A percentile compares a stretch with the other conserved stretches of the same genome.
These are phyloP conservation scores for Meganola albula DNA, from an alignment of 2,888 invertebrate species.

Conservation along the genomic window DNA sequence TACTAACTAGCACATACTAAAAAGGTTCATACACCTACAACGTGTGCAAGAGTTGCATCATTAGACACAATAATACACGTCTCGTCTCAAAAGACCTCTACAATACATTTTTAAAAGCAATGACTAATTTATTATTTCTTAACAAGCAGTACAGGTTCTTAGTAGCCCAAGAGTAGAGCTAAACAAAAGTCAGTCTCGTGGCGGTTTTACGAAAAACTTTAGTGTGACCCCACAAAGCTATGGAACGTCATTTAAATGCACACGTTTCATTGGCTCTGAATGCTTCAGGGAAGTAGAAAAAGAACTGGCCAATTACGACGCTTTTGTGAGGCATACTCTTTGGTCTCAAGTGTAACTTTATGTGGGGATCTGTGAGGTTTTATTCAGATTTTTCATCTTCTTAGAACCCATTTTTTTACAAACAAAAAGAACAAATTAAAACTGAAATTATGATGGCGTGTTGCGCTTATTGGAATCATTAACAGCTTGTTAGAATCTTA, in stretches of 20 bases:
- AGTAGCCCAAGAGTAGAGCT: conserved; percentile 51
- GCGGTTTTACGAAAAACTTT: conserved; percentile 70
- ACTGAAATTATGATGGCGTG: too few species aligned
- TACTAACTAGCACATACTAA: too few species aligned
- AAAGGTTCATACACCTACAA: too few species aligned
- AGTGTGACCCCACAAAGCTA: conserved; percentile 75
- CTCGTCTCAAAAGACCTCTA: too few species aligned
- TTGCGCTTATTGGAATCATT: too few species aligned
- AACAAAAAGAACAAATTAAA: too few species aligned
- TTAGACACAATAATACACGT: too few species aligned
- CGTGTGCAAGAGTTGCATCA: too few species aligned
- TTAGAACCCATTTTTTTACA: too few species aligned
- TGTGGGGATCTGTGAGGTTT: conserved; percentile 56
- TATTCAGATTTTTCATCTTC: conserved; percentile 45
- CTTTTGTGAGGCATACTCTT: conserved; percentile 74
- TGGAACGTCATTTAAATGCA: conserved; percentile 77
- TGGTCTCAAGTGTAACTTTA: conserved; percentile 71
- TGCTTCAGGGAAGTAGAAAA: conserved; percentile 76
- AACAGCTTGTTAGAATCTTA: too few species aligned
- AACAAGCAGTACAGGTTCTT: conserved; percentile 65
- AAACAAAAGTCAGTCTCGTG: conserved; percentile 63
- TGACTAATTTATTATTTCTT: conserved; percentile 69
- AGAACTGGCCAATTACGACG: conserved; percentile 77
- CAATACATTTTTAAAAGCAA: conserved; percentile 56
- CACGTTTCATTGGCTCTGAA: conserved; percentile 78